Conservation (phyloP, 2,797 vertebrate species). For the Peromyscus aztecus region DNA sequence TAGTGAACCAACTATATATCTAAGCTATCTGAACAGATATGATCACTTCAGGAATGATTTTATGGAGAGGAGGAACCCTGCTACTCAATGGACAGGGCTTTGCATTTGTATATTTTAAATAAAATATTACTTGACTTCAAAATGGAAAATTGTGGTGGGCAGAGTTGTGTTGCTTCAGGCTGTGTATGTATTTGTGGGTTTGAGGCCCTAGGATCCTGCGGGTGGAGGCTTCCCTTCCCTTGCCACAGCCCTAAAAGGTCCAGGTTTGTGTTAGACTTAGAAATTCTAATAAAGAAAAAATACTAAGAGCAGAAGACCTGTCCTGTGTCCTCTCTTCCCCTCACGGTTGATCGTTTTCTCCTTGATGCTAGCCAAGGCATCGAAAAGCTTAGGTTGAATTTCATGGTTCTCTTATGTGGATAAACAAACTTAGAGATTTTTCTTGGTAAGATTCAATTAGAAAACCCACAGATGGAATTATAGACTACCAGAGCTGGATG, state of each 20-base stretch:
- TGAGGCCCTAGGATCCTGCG: neutral
- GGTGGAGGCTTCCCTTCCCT: neutral
- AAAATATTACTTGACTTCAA: conserved; percentile 53
- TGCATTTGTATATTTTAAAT: conserved; percentile 36
- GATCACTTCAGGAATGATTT: neutral
- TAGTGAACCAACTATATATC: neutral
- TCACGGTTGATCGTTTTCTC: neutral
- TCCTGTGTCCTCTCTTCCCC: neutral
- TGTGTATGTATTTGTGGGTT: neutral
- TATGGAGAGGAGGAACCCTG: neutral
- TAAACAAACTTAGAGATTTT: conserved; percentile 71
- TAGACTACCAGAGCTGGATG: conserved; percentile 35
- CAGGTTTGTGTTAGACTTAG: neutral
- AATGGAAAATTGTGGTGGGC: neutral
- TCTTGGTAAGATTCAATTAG: conserved; percentile 67
- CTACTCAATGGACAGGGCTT: neutral
- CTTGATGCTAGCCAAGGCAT: neutral
- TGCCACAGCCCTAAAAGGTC: neutral
- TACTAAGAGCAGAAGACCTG: neutral
- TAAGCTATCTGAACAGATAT: neutral
- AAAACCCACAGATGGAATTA: conserved; percentile 60
- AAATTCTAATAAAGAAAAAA: neutral
- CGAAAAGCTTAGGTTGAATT: neutral
- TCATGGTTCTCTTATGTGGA: conserved; percentile 21
- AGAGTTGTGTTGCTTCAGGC: neutral